Evolutionary conservation across 2,797 vertebrate species (phyloP), one percentile per base, ranked within the genome.

Genomic region (Coreius guichenoti): DNA sequence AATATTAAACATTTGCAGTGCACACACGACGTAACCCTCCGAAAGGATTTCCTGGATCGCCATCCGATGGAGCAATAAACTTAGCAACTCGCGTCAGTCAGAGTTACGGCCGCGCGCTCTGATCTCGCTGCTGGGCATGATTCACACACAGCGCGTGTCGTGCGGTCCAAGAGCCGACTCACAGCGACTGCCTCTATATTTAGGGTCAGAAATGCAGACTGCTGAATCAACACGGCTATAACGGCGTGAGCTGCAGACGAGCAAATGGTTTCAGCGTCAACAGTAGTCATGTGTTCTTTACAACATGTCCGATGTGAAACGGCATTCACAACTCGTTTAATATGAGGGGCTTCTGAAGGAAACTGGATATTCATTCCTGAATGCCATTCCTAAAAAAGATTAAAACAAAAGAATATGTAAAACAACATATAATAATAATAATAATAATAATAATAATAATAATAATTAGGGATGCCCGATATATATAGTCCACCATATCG

Each of bases 31-130:
- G 26, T 21, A 73, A 56, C 23, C 45, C 39, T 45, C 12, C 2
- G 29, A 81, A 54, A 72, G 36, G 80, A 74, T 90, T 86, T 88
- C 63, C 80, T 83, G 79, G 51, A 86, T 31, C 47, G 9, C 31
- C 21, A 36, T 80, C 36, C n/a, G 29, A 83, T 73, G 36, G 8
- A 43, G 31, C 65, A 72, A 77, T 80, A 83, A 89, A 86, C 74
- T 65, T 69, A 63, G 81, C 81, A 69, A 75, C 23, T 82, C 36
- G 9, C 8, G 17, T 65, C 80, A 83, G 21, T 70, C 49, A 76
- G 63, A 26, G 81, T 45, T 51, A 74, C 8, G n/a, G 51, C 31
- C 58, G 12, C 23, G 73, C 16, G 14, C 43, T 21, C 26, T 56
- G 49, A 45, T 3, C 73, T 85, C 70, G 54, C 5, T n/a, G 29